Evolutionary conservation across 2,888 invertebrate species (phyloP).

Genomic region (Caenorhabditis doughertyi): DNA sequence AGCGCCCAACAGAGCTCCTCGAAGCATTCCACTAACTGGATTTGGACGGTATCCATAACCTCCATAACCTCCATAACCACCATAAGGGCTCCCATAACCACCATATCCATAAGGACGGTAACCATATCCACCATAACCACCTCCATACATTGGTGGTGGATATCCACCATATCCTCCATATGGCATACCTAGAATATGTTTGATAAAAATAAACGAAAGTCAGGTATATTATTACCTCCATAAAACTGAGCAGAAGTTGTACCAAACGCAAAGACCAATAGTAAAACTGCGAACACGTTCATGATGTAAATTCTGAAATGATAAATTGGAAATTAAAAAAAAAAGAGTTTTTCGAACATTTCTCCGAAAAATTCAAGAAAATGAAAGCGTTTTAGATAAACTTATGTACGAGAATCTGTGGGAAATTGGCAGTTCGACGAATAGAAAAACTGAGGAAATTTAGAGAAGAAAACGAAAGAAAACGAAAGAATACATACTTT

Average conservation of each 20-base stretch:
- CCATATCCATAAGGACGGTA: constrained; percentile 40
- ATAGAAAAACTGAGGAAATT: constrained; percentile 26
- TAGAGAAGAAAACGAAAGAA: constrained; percentile 26
- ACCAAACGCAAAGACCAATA: constrained; percentile 35
- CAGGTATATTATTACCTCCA: constrained; percentile 12
- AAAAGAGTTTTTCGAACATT: background rate
- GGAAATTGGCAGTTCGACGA: constrained; percentile 44
- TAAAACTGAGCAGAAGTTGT: constrained; percentile 47
- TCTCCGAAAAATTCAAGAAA: constrained; percentile 24
- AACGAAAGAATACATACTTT: background rate
- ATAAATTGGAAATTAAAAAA: background rate
- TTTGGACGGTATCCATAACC: constrained; percentile 49
- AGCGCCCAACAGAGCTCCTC: constrained; percentile 62
- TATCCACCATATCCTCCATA: constrained; percentile 48
- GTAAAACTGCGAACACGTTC: constrained; percentile 36
- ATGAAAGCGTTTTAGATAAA: constrained; percentile 10
- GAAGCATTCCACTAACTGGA: constrained; percentile 57
- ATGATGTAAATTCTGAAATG: constrained; percentile 8
- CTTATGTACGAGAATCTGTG: constrained; percentile 17
- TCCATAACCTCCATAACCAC: constrained; percentile 32
- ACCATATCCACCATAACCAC: constrained; percentile 51
- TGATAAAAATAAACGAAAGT: no score
- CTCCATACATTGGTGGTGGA: constrained; percentile 44
- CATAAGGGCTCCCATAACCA: constrained; percentile 42
- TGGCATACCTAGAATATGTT: constrained; percentile 30